These are phyloP conservation scores for Melanchra persicariae DNA, from an alignment of 2,888 invertebrate species.

Conservation along the genomic window DNA sequence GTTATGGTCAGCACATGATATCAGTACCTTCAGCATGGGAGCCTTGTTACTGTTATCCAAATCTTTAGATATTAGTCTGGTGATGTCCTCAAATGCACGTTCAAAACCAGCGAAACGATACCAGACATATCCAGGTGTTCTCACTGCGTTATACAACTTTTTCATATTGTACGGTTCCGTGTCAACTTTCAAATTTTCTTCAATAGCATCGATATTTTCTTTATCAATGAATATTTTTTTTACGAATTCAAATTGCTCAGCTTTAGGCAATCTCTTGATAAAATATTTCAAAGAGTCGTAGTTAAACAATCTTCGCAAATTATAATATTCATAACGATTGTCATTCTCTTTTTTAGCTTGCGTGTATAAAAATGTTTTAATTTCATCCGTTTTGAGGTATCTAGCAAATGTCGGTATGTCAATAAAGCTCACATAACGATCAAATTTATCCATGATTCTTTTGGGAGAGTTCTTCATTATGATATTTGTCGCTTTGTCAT, in stretches of 20 bases:
- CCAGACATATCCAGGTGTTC: slow-evolving; percentile 71
- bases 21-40: slow-evolving; percentile 72
- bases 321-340: slow-evolving; percentile 19
- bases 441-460: slow-evolving; percentile 74
- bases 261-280: slow-evolving; percentile 73
- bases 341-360: slow-evolving; percentile 60
- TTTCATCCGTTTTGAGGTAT: slow-evolving; percentile 73
- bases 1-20: slow-evolving; percentile 70
- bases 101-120: slow-evolving; percentile 79
- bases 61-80: slow-evolving; percentile 56
- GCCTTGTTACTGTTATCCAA: slow-evolving; percentile 63
- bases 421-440: slow-evolving; percentile 70
- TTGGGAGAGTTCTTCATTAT: slow-evolving; percentile 78
- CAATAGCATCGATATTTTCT: slow-evolving; percentile 55
- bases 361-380: slow-evolving; percentile 74
- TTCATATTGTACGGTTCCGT: slow-evolving; percentile 63
- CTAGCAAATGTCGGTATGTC: slow-evolving; percentile 78
- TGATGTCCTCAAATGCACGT: slow-evolving; percentile 74
- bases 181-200: slow-evolving; percentile 56
- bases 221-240: slow-evolving; percentile 77
- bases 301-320: slow-evolving; percentile 63
- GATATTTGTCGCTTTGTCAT: slow-evolving; percentile 74
- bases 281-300: slow-evolving; percentile 71
- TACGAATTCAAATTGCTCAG: slow-evolving; percentile 77
- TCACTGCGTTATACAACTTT: slow-evolving; percentile 56